Conservation (phyloP, 2,113 vertebrate genomes). For the Bucco capensis region DNA sequence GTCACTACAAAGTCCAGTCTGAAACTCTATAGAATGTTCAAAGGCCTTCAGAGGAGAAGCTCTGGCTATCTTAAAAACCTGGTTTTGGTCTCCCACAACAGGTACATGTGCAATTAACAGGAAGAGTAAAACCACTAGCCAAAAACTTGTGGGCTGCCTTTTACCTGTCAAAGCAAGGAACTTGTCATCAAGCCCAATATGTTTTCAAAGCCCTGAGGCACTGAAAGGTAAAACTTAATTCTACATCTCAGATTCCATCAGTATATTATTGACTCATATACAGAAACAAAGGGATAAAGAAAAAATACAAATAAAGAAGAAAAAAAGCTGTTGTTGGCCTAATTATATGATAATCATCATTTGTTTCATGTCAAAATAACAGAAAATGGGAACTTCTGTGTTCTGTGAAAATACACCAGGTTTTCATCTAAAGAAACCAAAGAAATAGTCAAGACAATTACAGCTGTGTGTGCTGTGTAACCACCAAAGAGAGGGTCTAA, state of each 20-base stretch:
- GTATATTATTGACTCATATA: background rate
- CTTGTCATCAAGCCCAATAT: background rate
- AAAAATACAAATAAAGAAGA: background rate
- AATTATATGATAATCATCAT: background rate
- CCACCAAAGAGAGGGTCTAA: background rate
- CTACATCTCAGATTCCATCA: background rate
- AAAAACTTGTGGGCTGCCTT: background rate
- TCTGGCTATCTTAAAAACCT: background rate
- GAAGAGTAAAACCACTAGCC: background rate
- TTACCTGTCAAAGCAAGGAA: background rate
- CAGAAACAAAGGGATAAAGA: background rate
- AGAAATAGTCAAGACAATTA: background rate
- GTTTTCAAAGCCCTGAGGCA: background rate
- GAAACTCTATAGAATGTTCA: background rate
- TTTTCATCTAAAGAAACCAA: background rate
- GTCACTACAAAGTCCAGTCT: background rate
- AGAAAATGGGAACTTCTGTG: background rate
- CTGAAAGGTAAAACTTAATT: background rate
- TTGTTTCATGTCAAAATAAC: background rate
- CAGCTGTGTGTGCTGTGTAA: background rate
- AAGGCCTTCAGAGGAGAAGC: background rate
- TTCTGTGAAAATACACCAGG: background rate
- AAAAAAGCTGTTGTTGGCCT: background rate
- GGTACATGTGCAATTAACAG: background rate
- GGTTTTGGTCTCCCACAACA: background rate